Evolutionary conservation across 2,797 vertebrate genomes (phyloP), one percentile per base, ranked within the genome.

Genomic region (Pygocentrus nattereri): DNA sequence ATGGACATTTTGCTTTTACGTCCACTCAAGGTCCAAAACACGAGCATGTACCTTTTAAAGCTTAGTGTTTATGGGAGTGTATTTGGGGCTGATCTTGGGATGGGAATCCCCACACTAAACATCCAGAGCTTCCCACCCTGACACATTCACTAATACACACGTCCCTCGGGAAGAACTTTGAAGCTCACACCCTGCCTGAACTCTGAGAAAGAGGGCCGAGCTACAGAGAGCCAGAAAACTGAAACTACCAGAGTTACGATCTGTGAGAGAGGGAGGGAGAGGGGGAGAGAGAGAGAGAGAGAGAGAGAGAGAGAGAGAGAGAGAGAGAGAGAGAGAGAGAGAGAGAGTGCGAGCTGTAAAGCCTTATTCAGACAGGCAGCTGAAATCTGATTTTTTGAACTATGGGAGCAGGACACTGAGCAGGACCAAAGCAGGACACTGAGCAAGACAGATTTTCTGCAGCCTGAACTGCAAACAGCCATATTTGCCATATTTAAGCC

Each of bases 21-120:
- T 78, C 49, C 49, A 41, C 72, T 79, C 64, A 21, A 64, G 44
- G 18, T 34, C 50, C 12, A 71, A 78, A 64, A 77, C 73, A 59
- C 44, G 31, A 81, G 56, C 18, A 23, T 47, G 68, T 61, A 68
- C 74, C 64, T 54, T 54, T 70, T 81, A 54, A 82, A 31, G 71
- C 52, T 64, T 68, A 67, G 41, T 61, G n/a, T 78, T 79, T 79
- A 23, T 79, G 80, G 72, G 75, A 81, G 54, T 73, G 64, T 34
- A 4, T 70, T 77, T 19, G 41, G 59, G 38, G 30, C 56, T 59
- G 70, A 50, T 54, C 70, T 74, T 31, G 21, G 74, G 54, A 79
- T n/a, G 18, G 81, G 82, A 85, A 82, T 86, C 73, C 82, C 84
- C 79, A 25, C 71, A 64, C 27, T 74, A 27, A 74, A 74, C 27